Evolutionary conservation across 2,113 vertebrate genomes (phyloP).

Genomic region (Entosphenus tridentatus): DNA sequence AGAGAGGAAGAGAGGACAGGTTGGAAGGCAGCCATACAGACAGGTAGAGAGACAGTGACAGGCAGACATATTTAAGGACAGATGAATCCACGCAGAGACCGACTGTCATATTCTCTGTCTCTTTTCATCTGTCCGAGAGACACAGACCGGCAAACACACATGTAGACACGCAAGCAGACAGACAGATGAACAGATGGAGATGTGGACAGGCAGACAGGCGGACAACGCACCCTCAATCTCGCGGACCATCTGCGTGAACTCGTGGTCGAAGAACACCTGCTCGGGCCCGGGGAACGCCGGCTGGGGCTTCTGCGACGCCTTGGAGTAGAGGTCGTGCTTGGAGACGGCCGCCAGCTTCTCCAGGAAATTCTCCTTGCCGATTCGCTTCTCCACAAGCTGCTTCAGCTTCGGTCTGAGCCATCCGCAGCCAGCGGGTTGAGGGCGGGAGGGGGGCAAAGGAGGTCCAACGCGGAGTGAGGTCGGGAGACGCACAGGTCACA

Average conservation of each 20-base stretch:
- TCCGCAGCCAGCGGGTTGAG: neutral
- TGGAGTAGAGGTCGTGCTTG: slow-evolving; percentile 85
- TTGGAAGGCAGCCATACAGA: no score
- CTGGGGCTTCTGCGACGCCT: slow-evolving; percentile 79
- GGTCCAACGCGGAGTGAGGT: neutral
- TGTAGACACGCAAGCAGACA: no score
- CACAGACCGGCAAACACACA: no score
- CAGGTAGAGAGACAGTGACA: no score
- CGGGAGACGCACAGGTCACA: neutral
- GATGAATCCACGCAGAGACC: no score
- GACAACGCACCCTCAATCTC: slow-evolving; percentile 57
- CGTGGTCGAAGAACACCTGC: slow-evolving; percentile 93
- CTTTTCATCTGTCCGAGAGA: no score
- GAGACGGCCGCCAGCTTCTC: slow-evolving; percentile 87
- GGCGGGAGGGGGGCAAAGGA: no score
- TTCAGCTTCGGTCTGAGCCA: slow-evolving; percentile 67
- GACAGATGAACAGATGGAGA: no score
- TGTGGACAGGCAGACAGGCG: neutral
- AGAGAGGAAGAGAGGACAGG: no score
- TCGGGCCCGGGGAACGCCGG: slow-evolving; percentile 64
- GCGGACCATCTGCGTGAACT: slow-evolving; percentile 89
- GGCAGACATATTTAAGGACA: no score
- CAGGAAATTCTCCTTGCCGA: slow-evolving; percentile 89
- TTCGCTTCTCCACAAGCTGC: slow-evolving; percentile 87
- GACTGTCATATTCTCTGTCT: no score